Base-by-base conservation (phyloP, 2,113 vertebrate genomes). In the Copsychus sechellarum region DNA sequence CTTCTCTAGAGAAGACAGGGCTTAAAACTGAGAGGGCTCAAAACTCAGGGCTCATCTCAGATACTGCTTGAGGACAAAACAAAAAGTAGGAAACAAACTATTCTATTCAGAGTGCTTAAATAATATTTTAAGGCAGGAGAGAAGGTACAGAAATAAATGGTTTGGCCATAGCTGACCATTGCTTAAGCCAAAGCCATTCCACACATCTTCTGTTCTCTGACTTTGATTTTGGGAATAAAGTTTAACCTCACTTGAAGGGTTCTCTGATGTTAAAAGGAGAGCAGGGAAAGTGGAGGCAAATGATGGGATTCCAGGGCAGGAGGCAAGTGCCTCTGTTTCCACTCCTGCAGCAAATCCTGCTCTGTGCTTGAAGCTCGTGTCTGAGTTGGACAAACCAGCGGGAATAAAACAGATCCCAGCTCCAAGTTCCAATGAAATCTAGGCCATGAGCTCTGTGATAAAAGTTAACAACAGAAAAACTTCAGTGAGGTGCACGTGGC, bases 191-290 rank as follows among this genome's bases (percentile, higher is more conserved):
- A 79, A 84, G 24, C 70, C 66, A 18, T n/a, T 70, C 67, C 31
- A 20, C 8, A 8, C 3, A 9, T 43, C 45, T 54, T 60, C 71
- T 64, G 12, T 20, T 73, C 47, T 48, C 29, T 48, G 43, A 36
- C 74, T 86, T 38, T 42, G 70, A 81, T 70, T 81, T 26, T 38
- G 38, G 50, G 28, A 84, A 81, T 78, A n/a, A 94, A 87, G 53
- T 56, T 62, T 12, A 33, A 82, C 57, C 17, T 50, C 57, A 48
- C n/a, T 18, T 53, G 25, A 61, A 61, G 61, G 34, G 64, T 38
- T 62, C 65, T 92, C 64, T 67, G 43, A 78, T 89, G 72, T 66
- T 86, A 42, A 65, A 34, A 85, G 33, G 7, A 53, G 20, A 38
- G 29, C 0, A 57, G 33, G 36, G 57, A 53, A 78, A 69, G 36